Evolutionary conservation across 2,888 invertebrate genomes (phyloP).

Genomic region (Incurvaria masculella): DNA sequence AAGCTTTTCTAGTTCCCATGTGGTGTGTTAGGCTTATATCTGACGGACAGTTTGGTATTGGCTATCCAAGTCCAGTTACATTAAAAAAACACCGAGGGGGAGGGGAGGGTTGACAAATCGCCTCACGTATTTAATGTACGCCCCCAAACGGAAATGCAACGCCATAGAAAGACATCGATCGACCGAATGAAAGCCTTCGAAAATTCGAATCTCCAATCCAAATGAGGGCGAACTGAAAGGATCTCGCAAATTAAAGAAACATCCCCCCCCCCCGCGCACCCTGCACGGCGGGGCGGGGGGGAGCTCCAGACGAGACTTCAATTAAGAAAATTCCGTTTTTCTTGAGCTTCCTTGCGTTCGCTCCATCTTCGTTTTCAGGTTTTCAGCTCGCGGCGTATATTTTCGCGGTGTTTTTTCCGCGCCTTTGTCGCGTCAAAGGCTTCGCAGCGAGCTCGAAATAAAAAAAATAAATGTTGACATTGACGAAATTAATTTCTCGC

Average conservation of each 20-base stretch:
- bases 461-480: not conserved
- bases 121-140: too few species aligned
- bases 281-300: not conserved
- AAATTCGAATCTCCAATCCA: not conserved
- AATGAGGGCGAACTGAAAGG: not conserved
- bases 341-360: not conserved
- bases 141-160: too few species aligned
- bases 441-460: not conserved
- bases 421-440: not conserved
- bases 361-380: not conserved
- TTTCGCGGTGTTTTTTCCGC: not conserved
- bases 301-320: not conserved
- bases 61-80: too few species aligned
- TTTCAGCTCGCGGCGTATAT: not conserved
- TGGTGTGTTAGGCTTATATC: too few species aligned
- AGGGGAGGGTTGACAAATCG: too few species aligned
- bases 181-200: not conserved
- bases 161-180: too few species aligned
- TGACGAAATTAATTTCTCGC: not conserved
- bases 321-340: not conserved
- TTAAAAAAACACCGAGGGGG: too few species aligned
- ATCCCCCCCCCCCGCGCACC: not conserved
- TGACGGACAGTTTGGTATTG: too few species aligned
- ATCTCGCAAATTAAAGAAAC: not conserved
- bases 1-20: too few species aligned